Evolutionary conservation across 1,140 invertebrate genomes (phyloP).

Genomic region (Philaenus spumarius): DNA sequence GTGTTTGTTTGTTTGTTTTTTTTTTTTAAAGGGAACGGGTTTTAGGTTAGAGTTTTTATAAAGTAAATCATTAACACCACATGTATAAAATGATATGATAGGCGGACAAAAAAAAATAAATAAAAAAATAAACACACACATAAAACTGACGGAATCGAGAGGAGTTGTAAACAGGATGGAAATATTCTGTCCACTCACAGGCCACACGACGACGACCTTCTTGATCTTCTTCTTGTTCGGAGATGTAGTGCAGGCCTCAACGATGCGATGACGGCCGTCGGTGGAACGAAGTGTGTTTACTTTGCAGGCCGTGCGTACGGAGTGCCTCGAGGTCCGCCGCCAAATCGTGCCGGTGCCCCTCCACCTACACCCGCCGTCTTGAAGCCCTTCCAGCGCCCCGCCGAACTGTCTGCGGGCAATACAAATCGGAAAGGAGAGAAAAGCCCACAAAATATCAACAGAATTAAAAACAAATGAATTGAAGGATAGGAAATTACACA

Average conservation of each 20-base stretch:
- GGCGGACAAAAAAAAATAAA: conserved; percentile 7
- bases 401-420: conserved; percentile 7
- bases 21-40: too few species aligned
- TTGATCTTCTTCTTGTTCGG: too few species aligned
- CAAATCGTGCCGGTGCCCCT: background rate
- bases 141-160: background rate
- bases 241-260: background rate
- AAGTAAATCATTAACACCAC: conserved; percentile 15
- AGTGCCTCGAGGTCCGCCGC: conserved; percentile 9
- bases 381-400: conserved; percentile 23
- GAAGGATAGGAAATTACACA: too few species aligned
- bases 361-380: conserved; percentile 11
- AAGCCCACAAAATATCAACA: background rate
- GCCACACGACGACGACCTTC: too few species aligned
- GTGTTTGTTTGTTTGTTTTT: too few species aligned
- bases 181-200: too few species aligned
- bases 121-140: conserved; percentile 9
- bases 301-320: conserved; percentile 19
- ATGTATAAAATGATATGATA: conserved; percentile 13
- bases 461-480: too few species aligned
- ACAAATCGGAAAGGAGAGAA: background rate
- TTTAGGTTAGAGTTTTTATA: background rate
- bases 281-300: conserved; percentile 3
- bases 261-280: background rate
- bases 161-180: too few species aligned